phyloP scores from a whole-genome alignment of 2,113 vertebrate genomes.

The Seriola rivoliana region DNA sequence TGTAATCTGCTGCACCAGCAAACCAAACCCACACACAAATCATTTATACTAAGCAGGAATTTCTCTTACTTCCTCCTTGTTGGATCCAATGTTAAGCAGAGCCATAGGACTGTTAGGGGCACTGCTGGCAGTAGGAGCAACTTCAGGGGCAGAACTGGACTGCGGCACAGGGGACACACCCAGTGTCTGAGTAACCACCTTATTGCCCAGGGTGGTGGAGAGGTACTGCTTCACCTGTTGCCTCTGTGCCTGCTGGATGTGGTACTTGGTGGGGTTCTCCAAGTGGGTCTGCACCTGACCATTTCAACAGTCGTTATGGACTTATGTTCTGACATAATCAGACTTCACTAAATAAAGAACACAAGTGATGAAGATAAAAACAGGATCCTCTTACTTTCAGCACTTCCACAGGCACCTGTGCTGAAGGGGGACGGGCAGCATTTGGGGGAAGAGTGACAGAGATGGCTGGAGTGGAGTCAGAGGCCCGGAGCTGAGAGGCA shows the following conservation, averaged over 20 bases:
- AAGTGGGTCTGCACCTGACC: slow-evolving; percentile 90
- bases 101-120: slow-evolving; percentile 92
- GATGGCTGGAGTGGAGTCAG: slow-evolving; percentile 86
- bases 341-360: background rate
- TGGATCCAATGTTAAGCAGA: slow-evolving; percentile 89
- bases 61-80: slow-evolving; percentile 88
- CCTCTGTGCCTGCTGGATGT: slow-evolving; percentile 90
- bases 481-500: slow-evolving; percentile 79
- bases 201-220: slow-evolving; percentile 89
- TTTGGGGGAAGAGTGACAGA: slow-evolving; percentile 82
- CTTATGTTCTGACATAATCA: background rate
- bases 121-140: slow-evolving; percentile 80
- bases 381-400: slow-evolving; percentile 85
- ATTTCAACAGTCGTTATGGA: slow-evolving; percentile 2
- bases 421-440: slow-evolving; percentile 83
- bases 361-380: background rate
- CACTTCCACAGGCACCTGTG: slow-evolving; percentile 91
- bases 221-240: slow-evolving; percentile 93
- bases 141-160: slow-evolving; percentile 84
- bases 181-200: slow-evolving; percentile 84
- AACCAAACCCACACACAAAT: slow-evolving; percentile 19
- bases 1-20: slow-evolving; percentile 48
- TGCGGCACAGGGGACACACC: slow-evolving; percentile 77
- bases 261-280: slow-evolving; percentile 91
- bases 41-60: slow-evolving; percentile 36